Evolutionary conservation across 2,797 vertebrate genomes (phyloP).

Genomic region (Cyclura pinguis): DNA sequence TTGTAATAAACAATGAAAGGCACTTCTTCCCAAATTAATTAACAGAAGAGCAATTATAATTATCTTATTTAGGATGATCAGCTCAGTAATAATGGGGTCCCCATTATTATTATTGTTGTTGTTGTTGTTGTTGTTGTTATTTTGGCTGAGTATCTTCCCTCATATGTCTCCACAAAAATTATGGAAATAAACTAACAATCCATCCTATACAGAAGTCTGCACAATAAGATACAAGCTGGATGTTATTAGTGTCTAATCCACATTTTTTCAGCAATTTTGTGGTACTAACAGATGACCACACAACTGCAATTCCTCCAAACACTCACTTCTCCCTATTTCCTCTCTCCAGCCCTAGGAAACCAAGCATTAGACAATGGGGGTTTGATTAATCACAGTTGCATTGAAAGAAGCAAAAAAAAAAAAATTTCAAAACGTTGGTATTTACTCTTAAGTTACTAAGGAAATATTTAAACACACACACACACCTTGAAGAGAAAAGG

Average conservation of each 20-base stretch:
- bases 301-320: neutral
- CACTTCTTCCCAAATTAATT: constrained; percentile 5
- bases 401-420: neutral
- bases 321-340: neutral
- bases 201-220: neutral
- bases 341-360: constrained; percentile 9
- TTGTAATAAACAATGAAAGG: neutral
- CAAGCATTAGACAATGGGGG: constrained; percentile 22
- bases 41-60: neutral
- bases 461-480: neutral
- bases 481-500: neutral
- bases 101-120: neutral
- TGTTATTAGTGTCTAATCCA: constrained; percentile 3
- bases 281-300: constrained; percentile 11
- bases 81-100: neutral
- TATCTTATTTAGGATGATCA: neutral
- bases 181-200: neutral
- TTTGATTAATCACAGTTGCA: constrained; percentile 30
- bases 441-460: neutral
- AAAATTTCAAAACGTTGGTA: constrained; percentile 8
- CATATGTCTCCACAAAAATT: neutral
- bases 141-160: neutral
- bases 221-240: neutral
- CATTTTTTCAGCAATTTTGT: neutral
- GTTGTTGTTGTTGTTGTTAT: neutral